A percentile compares a stretch with the other conserved stretches of the same genome.
phyloP scores from a whole-genome alignment of 2,113 vertebrate species.

The Microtus richardsoni region DNA sequence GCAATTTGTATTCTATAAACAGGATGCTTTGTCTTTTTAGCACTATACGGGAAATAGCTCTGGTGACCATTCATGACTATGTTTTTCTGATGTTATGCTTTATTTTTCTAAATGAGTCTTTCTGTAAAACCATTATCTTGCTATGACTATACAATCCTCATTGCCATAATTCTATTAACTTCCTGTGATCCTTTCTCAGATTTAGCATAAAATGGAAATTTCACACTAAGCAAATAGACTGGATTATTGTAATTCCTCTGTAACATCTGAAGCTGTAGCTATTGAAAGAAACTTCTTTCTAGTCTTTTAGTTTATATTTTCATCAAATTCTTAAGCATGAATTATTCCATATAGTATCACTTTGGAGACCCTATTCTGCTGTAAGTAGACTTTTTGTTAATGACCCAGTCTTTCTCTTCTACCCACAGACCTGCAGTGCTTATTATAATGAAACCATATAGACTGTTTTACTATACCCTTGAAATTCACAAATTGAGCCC shows the following conservation, averaged over 20 bases:
- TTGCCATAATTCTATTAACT: constrained; percentile 34
- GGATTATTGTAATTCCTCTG: constrained; percentile 44
- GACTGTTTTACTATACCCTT: constrained; percentile 9
- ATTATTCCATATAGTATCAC: constrained; percentile 47
- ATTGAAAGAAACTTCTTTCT: constrained; percentile 30
- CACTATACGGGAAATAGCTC: neutral
- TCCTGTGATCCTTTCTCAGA: constrained; percentile 18
- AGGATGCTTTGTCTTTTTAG: neutral
- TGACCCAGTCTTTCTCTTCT: constrained; percentile 40
- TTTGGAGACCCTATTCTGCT: constrained; percentile 47
- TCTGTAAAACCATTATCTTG: neutral
- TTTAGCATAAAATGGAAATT: constrained; percentile 61
- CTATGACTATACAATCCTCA: constrained; percentile 4
- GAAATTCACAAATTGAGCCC: constrained; percentile 9
- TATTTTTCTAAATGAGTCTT: constrained; percentile 53
- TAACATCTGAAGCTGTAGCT: neutral
- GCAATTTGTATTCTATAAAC: neutral
- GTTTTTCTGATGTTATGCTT: constrained; percentile 17
- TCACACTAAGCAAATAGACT: constrained; percentile 24
- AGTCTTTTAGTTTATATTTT: constrained; percentile 40
- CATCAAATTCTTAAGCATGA: constrained; percentile 34
- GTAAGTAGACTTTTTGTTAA: constrained; percentile 33
- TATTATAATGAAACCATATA: constrained; percentile 25
- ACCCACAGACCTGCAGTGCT: neutral
- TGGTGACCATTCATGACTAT: neutral